Evolutionary conservation across 2,113 vertebrate genomes (phyloP), one percentile per base, ranked within the genome.

Genomic region (Orthonyx spaldingii): DNA sequence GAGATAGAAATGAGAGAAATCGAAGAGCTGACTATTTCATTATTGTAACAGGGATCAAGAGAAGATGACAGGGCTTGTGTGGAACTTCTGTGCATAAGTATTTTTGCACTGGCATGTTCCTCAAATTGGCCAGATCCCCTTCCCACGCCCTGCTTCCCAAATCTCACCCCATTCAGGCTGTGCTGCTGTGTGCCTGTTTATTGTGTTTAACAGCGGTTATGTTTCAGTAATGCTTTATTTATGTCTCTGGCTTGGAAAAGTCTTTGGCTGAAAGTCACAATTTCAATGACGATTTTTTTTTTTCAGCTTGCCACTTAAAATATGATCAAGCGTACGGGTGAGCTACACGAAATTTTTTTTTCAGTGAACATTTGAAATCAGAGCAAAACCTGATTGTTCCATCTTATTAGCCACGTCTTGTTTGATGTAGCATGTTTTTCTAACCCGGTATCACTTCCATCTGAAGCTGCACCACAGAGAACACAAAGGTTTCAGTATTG

Each of bases 401-500:
- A 6, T 83, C 79, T 83, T 96, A 76, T 86, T 92, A 96, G 68
- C 70, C 69, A 65, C 41, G 9, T 82, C 91, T 95, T 91, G 74
- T 91, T 94, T 89, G 83, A 75, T 83, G 44, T 79, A 57, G 77
- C 71, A 68, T 91, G 91, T 76, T 93, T 97, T 94, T 94, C 94
- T 94, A 90, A 95, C 91, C 90, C 33, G 15, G n/a, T 64, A 84
- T 83, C 94, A 75, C 94, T 94, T 95, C 77, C 47, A 96, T 97
- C 94, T 90, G 77, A 94, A 78, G 46, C 89, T 11, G 81, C 91
- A 94, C 91, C 82, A 57, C 92, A 90, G 92, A 97, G 91, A 94
- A 94, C 80, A 79, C 65, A 97, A 86, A 64, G 90, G 92, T 95
- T 96, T 96, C 81, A 66, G 83, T 88, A 94, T 86, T 93, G 92